Evolutionary conservation across 2,113 vertebrate species (phyloP).

Genomic region (Progne subis): DNA sequence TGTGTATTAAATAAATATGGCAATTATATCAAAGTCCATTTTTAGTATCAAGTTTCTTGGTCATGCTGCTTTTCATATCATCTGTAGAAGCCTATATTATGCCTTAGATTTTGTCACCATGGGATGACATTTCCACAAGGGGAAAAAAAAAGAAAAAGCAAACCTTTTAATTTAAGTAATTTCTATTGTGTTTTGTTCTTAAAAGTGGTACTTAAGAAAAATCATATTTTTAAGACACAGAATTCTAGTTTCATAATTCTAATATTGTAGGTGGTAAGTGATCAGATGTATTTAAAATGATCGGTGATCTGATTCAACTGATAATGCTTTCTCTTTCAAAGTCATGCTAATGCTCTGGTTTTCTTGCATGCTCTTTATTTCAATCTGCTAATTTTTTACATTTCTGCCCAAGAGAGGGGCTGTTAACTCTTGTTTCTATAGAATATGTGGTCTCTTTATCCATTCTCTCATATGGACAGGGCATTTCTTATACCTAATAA

Average conservation of each 20-base stretch:
- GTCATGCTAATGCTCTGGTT: not conserved
- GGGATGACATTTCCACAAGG: rapidly evolving
- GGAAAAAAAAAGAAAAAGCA: rapidly evolving
- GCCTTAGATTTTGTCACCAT: not conserved
- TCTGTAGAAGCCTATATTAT: not conserved
- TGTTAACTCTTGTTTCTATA: not conserved
- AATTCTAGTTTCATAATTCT: not conserved
- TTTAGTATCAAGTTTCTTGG: not conserved
- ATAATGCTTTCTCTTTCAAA: not conserved
- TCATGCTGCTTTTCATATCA: not conserved
- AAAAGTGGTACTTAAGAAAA: not conserved
- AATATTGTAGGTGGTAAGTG: not conserved
- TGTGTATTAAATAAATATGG: not conserved
- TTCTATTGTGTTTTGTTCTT: not conserved
- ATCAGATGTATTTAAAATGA: not conserved
- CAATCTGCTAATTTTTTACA: not conserved
- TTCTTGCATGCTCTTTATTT: not conserved
- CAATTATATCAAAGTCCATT: not conserved
- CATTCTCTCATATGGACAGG: not conserved
- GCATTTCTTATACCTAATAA: not conserved
- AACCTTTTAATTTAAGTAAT: not conserved
- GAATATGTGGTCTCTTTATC: not conserved
- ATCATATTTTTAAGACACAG: not conserved
- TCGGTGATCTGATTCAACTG: not conserved
- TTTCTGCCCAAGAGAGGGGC: not conserved